Percentiles rank a stretch among this genome's conserved stretches.
Evolutionary conservation across 37 sponge, comb jelly and placozoan species (phyloP).

Genomic region (Lycopodina hypogea): DNA sequence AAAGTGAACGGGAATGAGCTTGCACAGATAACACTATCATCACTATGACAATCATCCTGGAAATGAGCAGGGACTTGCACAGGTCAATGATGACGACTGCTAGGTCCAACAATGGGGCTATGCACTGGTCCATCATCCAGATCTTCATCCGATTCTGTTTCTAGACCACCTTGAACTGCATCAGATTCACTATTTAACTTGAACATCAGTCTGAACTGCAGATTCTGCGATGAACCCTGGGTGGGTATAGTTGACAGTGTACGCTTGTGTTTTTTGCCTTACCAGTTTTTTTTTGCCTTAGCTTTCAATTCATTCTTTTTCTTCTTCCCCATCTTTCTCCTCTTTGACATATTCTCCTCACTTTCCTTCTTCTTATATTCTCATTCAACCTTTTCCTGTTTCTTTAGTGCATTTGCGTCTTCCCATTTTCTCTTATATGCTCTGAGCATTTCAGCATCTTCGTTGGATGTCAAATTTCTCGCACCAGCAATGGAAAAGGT

Average conservation of each 20-base stretch:
- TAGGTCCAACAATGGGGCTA: too few relatives aligned
- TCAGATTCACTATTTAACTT: neutral
- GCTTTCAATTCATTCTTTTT: neutral
- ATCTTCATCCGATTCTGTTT: neutral
- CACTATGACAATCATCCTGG: neutral
- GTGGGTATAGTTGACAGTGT: too few relatives aligned
- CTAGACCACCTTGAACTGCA: neutral
- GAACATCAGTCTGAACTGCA: neutral
- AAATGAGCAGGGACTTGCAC: neutral
- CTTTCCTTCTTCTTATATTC: too few relatives aligned
- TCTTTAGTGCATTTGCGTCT: too few relatives aligned
- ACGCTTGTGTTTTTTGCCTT: neutral
- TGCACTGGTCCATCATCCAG: too few relatives aligned
- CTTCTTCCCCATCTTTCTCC: neutral
- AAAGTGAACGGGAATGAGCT: too few relatives aligned
- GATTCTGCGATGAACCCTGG: too few relatives aligned
- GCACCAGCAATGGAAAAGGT: slow-evolving; percentile 1
- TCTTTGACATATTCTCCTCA: too few relatives aligned
- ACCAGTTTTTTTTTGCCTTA: neutral
- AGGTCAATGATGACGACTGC: neutral
- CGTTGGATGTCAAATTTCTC: slow-evolving; percentile 2
- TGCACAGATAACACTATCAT: too few relatives aligned
- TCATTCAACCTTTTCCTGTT: too few relatives aligned
- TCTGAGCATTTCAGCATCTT: neutral
- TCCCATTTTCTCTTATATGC: too few relatives aligned